These are phyloP conservation scores for Acanthisitta chloris DNA, from an alignment of 2,113 vertebrate genomes.

Conservation along the genomic window DNA sequence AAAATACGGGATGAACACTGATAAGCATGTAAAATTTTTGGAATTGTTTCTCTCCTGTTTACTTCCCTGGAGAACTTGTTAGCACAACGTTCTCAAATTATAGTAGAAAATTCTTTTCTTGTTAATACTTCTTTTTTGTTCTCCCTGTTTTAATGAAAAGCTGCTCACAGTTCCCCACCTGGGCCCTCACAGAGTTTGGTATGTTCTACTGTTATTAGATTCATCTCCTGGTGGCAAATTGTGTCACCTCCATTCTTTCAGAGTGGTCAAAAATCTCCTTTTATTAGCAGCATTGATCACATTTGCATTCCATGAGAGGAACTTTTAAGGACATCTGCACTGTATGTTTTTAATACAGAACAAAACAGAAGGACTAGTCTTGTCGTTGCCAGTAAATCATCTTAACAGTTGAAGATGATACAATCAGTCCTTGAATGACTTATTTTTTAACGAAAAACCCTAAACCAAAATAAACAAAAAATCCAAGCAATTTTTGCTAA, in stretches of 20 bases:
- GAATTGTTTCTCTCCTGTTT: neutral
- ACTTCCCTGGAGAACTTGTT: neutral
- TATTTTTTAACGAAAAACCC: neutral
- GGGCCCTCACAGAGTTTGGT: slow-evolving; percentile 13
- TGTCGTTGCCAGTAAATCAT: neutral
- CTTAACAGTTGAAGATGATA: neutral
- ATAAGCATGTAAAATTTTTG: neutral
- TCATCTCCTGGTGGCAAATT: slow-evolving; percentile 41
- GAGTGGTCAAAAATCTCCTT: slow-evolving; percentile 3
- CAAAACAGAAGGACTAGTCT: neutral
- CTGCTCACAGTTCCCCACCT: neutral
- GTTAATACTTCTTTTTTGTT: neutral
- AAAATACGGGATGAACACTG: neutral
- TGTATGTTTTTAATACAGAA: neutral
- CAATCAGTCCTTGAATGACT: neutral
- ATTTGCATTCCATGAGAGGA: neutral
- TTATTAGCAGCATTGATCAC: neutral
- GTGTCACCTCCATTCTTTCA: neutral
- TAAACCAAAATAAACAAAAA: neutral
- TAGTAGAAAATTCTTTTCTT: slow-evolving; percentile 23
- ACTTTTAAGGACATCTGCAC: neutral
- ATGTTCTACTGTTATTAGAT: slow-evolving; percentile 46
- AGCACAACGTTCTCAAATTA: neutral
- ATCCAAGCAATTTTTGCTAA: neutral
- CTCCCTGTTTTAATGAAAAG: slow-evolving; percentile 27